A percentile compares a stretch with the other conserved stretches of the same genome.
Conservation (phyloP, 2,888 invertebrate genomes). For the Antheraea assamensis region DNA sequence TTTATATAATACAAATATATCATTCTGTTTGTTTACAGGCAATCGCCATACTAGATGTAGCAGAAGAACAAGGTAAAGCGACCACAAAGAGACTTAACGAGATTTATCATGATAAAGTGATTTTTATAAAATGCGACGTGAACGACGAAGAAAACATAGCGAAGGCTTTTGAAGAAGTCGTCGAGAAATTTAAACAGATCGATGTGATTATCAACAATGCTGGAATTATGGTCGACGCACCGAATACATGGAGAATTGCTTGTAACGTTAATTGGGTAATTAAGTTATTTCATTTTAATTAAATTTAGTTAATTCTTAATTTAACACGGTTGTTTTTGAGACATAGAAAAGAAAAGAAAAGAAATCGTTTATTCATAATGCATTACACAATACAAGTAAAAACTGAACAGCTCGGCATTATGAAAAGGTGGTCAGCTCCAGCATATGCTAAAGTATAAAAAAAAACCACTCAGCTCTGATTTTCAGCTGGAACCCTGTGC, state of each 20-base stretch:
- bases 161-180: constrained; percentile 42
- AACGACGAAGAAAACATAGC: constrained; percentile 45
- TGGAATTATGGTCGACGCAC: constrained; percentile 52
- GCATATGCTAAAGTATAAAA: too few relatives aligned
- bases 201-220: constrained; percentile 60
- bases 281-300: constrained; percentile 18
- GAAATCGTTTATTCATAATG: too few relatives aligned
- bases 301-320: neutral
- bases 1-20: too few relatives aligned
- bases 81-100: constrained; percentile 41
- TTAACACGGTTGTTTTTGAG: neutral
- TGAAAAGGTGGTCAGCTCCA: too few relatives aligned
- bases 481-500: too few relatives aligned
- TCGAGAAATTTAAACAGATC: constrained; percentile 40
- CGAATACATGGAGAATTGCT: constrained; percentile 45
- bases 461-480: too few relatives aligned
- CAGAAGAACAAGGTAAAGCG: constrained; percentile 44
- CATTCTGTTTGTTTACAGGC: constrained; percentile 32
- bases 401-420: too few relatives aligned
- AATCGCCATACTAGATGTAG: constrained; percentile 50
- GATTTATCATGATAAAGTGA: constrained; percentile 36
- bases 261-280: constrained; percentile 53
- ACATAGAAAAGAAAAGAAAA: neutral
- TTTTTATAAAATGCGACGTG: constrained; percentile 53
- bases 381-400: too few relatives aligned